Base-by-base conservation (phyloP, 1,140 invertebrate species). In the Ceratina australensis region DNA sequence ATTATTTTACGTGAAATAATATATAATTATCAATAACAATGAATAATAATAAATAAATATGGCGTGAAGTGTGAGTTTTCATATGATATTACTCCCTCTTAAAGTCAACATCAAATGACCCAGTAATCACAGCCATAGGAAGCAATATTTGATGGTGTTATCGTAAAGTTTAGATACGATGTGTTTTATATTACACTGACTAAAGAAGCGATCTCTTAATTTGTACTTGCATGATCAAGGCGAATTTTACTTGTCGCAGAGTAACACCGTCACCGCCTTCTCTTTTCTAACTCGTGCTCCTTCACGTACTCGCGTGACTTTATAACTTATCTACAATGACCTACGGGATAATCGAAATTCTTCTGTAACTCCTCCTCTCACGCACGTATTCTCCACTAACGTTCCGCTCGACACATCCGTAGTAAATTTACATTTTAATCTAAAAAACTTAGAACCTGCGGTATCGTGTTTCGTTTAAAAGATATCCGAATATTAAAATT, bases 41-140 rank as follows among this genome's bases (percentile, higher is more conserved):
- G 71, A 64, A 81, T 52, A 84, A 87, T 79, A 86, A 89, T 86
- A 84, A 88, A 89, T 89, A 87, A 87, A 79, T 89, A 91, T 91
- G 90, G 90, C 90, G 89, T 92, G 89, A 90, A 89, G 78, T 88
- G 85, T 88, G 87, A 90, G 88, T 86, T 91, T 85, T 88, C 87
- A 91, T 87, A 88, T 91, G 90, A 91, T 87, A 91, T 91, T 91
- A 91, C 86, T 90, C 87, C 89, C 90, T 91, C 90, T 91, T 88
- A 91, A 88, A 92, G 87, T 91, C 90, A 92, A 92, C 90, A 92
- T 92, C 90, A 90, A 88, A 89, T 90, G 87, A 89, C 87, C 72
- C 89, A 86, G 81, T 89, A 88, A 91, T 91, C 91, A 91, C 91
- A 92, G 90, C 82, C 83, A 85, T 84, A 84, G 82, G 83, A 85